Percentiles rank a stretch among this genome's conserved stretches.
Evolutionary conservation across 1,140 invertebrate genomes (phyloP).

Genomic region (Calephelis nemesis): DNA sequence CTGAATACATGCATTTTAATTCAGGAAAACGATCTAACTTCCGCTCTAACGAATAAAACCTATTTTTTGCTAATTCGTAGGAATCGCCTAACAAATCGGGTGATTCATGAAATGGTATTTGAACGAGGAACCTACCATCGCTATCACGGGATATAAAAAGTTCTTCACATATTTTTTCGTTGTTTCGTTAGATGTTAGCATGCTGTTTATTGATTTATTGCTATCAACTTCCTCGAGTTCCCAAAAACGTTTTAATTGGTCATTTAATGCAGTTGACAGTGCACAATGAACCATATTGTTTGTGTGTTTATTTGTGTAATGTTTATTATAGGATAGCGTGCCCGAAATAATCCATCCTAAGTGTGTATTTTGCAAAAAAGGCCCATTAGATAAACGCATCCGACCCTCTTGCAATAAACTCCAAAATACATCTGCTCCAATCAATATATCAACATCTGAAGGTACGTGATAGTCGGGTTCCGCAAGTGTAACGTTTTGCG

Average conservation of each 20-base stretch:
- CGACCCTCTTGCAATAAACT: constrained; percentile 31
- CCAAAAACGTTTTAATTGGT: constrained; percentile 24
- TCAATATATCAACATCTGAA: constrained; percentile 33
- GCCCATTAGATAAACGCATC: constrained; percentile 29
- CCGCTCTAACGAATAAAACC: constrained; percentile 14
- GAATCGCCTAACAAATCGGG: no score
- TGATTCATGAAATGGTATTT: no score
- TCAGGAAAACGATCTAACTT: constrained; percentile 3
- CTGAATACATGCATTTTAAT: constrained; percentile 11
- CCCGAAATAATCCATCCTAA: constrained; percentile 42
- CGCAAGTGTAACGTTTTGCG: constrained; percentile 19
- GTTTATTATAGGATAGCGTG: constrained; percentile 4
- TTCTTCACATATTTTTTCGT: no score
- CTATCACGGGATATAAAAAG: no score
- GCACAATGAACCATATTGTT: no score
- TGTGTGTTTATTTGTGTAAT: not conserved
- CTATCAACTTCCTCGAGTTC: constrained; percentile 19
- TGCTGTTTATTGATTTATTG: no score
- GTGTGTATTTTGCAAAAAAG: constrained; percentile 37
- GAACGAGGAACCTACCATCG: not conserved
- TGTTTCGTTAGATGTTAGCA: no score
- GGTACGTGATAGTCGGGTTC: constrained; percentile 32
- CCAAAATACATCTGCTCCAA: constrained; percentile 42
- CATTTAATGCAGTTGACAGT: constrained; percentile 21
- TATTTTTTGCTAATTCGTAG: not conserved